A percentile compares a stretch with the other conserved stretches of the same genome.
Conservation (phyloP, 2,888 invertebrate genomes). For the Latrodectus hesperus region DNA sequence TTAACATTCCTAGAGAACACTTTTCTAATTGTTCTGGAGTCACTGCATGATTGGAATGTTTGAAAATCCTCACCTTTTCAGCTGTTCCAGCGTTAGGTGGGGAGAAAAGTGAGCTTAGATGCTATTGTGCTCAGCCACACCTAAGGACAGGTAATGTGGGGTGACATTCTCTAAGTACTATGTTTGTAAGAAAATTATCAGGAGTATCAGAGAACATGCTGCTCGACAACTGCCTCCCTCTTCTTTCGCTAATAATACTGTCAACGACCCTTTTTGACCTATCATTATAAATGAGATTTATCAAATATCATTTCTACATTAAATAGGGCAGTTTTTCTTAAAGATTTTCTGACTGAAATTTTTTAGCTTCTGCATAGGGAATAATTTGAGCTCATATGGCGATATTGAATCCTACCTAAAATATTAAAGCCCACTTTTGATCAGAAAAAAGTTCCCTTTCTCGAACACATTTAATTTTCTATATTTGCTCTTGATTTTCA, state of each 20-base stretch:
- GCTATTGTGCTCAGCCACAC: conserved; percentile 37
- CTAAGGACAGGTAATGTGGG: conserved; percentile 32
- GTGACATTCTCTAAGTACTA: conserved; percentile 32
- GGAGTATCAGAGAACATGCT: conserved; percentile 16
- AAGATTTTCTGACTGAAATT: not conserved
- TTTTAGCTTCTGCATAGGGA: not conserved
- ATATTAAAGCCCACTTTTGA: not conserved
- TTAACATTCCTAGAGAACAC: too few species aligned
- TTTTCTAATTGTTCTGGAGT: too few species aligned
- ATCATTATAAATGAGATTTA: conserved; percentile 17
- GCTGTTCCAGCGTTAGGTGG: not conserved
- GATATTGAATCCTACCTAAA: not conserved
- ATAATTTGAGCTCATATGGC: not conserved
- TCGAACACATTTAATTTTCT: not conserved
- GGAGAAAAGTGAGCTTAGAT: not conserved
- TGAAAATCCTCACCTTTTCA: not conserved
- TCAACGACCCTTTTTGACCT: conserved; percentile 41
- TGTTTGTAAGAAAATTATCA: not conserved
- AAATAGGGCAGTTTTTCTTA: conserved; percentile 3
- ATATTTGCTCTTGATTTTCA: not conserved
- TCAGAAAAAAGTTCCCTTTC: too few species aligned
- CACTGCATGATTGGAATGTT: conserved; percentile 1
- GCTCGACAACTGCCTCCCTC: conserved; percentile 19
- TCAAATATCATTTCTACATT: not conserved
- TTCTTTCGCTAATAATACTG: conserved; percentile 14